Conservation (phyloP, 1,140 invertebrate genomes). For the Penaeus japonicus region DNA sequence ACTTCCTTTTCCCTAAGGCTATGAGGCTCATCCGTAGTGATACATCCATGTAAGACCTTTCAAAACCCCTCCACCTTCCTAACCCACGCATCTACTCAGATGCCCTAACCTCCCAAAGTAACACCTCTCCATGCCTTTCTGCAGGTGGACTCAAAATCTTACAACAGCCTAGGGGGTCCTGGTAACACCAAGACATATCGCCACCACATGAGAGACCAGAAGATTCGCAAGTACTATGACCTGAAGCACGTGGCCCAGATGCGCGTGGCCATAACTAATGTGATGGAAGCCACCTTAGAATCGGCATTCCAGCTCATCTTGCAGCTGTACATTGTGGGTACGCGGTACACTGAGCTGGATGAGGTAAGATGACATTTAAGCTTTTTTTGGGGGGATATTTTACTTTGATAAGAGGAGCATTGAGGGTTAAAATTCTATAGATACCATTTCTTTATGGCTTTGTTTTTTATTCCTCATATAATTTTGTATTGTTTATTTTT, state of each 20-base stretch:
- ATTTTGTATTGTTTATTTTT: too few species aligned
- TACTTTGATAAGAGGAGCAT: neutral
- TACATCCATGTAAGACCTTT: too few species aligned
- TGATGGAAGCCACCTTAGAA: slow-evolving; percentile 59
- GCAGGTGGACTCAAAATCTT: slow-evolving; percentile 58
- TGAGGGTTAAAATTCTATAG: too few species aligned
- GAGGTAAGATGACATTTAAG: slow-evolving; percentile 7
- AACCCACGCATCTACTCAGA: neutral
- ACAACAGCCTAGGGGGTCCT: slow-evolving; percentile 48
- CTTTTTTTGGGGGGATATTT: neutral
- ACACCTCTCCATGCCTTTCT: neutral
- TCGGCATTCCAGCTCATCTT: slow-evolving; percentile 58
- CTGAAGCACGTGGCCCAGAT: slow-evolving; percentile 59
- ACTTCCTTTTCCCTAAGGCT: too few species aligned
- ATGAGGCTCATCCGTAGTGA: too few species aligned
- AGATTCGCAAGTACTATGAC: slow-evolving; percentile 59
- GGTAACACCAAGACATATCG: slow-evolving; percentile 57
- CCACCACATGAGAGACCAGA: slow-evolving; percentile 56
- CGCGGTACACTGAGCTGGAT: slow-evolving; percentile 52
- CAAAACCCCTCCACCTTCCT: too few species aligned
- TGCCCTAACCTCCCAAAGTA: too few species aligned
- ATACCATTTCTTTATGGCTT: too few species aligned
- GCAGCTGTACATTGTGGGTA: slow-evolving; percentile 58
- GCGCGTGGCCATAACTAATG: slow-evolving; percentile 58
- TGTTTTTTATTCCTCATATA: too few species aligned